Base-by-base conservation (phyloP, 2,113 vertebrate genomes). In the Chlorodrepanis virens region DNA sequence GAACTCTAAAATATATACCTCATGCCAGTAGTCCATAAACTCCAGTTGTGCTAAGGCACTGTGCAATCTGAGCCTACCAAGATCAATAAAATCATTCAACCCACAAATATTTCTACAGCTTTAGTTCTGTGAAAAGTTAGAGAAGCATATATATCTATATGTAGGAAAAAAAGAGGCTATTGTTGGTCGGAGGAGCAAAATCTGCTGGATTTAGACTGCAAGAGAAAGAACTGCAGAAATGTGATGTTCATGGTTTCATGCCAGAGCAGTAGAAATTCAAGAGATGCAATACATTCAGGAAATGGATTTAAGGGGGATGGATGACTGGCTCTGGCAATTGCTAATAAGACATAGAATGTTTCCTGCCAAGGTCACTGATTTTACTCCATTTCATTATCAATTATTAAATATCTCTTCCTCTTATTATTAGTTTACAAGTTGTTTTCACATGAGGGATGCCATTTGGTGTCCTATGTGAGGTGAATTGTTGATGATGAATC, bases 371-470 rank as follows among this genome's bases (percentile, higher is more conserved):
- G 93, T 95, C 93, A 94, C 80, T 87, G 93, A 69, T 92, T 94
- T 95, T 95, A 89, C 89, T 94, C 77, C 52, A 75, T 95, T 95
- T 95, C 89, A 95, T 82, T 94, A 97, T 96, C 69, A 96, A 96
- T 96, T 96, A 95, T 96, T 95, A 95, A 96, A 95, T 95, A 95
- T 74, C 45, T 90, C 45, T 80, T 95, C 88, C 85, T 90, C 78
- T 88, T 85, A 93, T 93, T 93, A 92, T 93, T 94, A 93, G 94
- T 94, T 95, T 96, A 93, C 94, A 92, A 94, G 91, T 87, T 95
- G 95, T 94, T 94, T 93, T 87, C 95, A 96, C 93, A 79, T 87
- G 89, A 95, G 81, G 37, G 69, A 91, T 1, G 21, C 77, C 61
- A 49, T 84, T 95, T 95, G 74, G 69, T 79, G 72, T 82, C 69